Base-by-base conservation (phyloP, 2,113 vertebrate genomes). In the Phodopus roborovskii region DNA sequence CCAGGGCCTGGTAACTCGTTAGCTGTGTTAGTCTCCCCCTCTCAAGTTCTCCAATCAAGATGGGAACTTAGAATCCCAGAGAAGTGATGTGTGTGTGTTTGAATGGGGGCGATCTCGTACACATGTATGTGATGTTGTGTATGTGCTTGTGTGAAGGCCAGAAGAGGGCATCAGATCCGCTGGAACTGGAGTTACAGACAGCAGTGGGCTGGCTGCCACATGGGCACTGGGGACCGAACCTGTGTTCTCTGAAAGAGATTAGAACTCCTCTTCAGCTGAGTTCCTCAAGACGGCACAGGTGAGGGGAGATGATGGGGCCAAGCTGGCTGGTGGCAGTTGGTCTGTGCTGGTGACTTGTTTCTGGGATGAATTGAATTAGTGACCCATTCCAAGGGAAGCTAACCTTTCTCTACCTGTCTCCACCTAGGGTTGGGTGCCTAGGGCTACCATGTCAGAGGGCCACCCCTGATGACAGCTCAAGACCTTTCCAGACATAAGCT, bases 241-340 rank as follows among this genome's bases (percentile, higher is more conserved):
- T 82, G 79, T n/a, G 53, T 39, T 82, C 78, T 60, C 53, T 82
- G 79, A 82, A 70, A 39, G 79, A 60, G 53, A 88, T 30, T 0
- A 0, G 5, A 13, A 56, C 15, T 66, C n/a, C 26, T 62, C 53
- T 60, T 89, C 0, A 0, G 2, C 3, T 26, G 78, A 1, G 2
- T 28, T 62, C 45, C 79, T 83, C 36, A 26, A 45, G 45, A 71
- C 75, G 45, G 79, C 92, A 88, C 71, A 10, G 64, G 88, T 7
- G 20, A 58, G 60, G 58, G 28, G 19, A 19, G 7, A 42, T 17
- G 7, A 42, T 17, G 5, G 5, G 17, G 24, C 36, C 30, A 73
- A 83, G 78, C 22, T 9, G 7, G 24, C n/a, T 60, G 50, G 77
- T n/a, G 22, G n/a, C 1, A 45, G 30, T 36, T n/a, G 36, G 73